These are phyloP conservation scores for Acrocera orbiculus DNA, from an alignment of 2,888 invertebrate genomes.

Conservation along the genomic window DNA sequence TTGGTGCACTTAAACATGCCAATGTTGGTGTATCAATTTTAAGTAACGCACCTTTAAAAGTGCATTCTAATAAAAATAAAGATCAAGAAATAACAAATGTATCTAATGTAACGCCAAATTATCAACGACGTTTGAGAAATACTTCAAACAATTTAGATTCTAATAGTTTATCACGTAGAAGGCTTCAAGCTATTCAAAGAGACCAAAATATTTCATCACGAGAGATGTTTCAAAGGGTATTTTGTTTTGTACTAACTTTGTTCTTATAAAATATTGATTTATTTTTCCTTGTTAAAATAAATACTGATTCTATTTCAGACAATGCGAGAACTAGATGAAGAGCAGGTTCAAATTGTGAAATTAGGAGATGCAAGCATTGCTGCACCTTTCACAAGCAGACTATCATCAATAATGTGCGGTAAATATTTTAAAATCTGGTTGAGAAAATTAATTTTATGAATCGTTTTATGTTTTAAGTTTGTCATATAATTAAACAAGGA, in stretches of 20 bases:
- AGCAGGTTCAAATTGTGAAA: conserved; percentile 75
- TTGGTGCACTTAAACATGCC: conserved; percentile 96
- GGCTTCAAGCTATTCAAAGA: conserved; percentile 20
- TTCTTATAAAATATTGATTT: neutral
- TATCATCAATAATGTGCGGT: conserved; percentile 92
- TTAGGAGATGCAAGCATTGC: conserved; percentile 98
- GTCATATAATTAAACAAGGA: conserved; percentile 98
- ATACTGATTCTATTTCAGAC: conserved; percentile 22
- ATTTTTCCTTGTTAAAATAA: too few relatives aligned
- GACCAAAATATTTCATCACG: conserved; percentile 26
- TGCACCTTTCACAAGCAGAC: conserved; percentile 95
- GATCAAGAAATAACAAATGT: conserved; percentile 6
- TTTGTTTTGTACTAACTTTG: too few relatives aligned
- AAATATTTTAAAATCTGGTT: conserved; percentile 35
- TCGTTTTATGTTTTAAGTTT: conserved; percentile 58
- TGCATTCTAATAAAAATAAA: conserved; percentile 18
- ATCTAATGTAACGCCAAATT: conserved; percentile 4
- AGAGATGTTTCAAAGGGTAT: conserved; percentile 21
- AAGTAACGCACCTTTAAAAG: conserved; percentile 60
- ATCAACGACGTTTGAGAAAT: conserved; percentile 9
- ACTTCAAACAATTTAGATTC: conserved; percentile 16
- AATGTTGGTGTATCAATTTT: conserved; percentile 89
- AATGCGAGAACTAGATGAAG: conserved; percentile 75
- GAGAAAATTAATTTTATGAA: too few relatives aligned
- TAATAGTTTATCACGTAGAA: too few relatives aligned